Evolutionary conservation across 2,113 vertebrate species (phyloP), one percentile per base, ranked within the genome.

Genomic region (Murina feae): DNA sequence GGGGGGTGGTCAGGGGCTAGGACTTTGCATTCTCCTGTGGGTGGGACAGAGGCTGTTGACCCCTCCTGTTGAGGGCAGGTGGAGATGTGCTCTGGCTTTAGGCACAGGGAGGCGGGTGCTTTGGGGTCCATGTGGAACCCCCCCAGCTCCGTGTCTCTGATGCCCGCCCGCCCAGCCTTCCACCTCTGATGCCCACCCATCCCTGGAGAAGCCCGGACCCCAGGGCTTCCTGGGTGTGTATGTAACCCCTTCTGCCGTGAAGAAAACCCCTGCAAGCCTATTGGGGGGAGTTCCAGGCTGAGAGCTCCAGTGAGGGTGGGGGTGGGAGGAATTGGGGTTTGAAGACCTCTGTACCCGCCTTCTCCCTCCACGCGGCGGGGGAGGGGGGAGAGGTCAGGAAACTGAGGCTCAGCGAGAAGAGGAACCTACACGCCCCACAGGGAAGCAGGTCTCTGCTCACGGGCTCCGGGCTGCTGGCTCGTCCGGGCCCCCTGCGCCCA

Each of bases 1-100:
- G 72, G 18, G 51, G 84, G 4, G 9, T 4, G 6, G 42, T 30
- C 5, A 3, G 20, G 2, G 42, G 55, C 55, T 58, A 81, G 66
- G 32, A 44, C 78, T 18, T 37, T 11, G 12, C 63, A 6, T 63
- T 53, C 32, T 51, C 65, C 13, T 58, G 82, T 5, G 7, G 14
- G 14, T 37, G 42, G 80, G 23, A 30, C 63, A n/a, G 58, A 44
- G 14, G n/a, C n/a, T n/a, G n/a, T n/a, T n/a, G n/a, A n/a, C n/a
- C n/a, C n/a, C n/a, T n/a, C n/a, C 39, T 1, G 6, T 2, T 5
- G 32, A 42, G 21, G 25, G 25, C 11, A 0, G 30, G 25, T 25
- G 39, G n/a, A 28, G 14, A 39, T 0, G 0, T 39, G 6, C 37
- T 84, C 21, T 18, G 44, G 47, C 53, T 23, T 10, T 10, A 12